Percentiles rank a stretch among this genome's conserved stretches.
phyloP scores from a whole-genome alignment of 2,888 invertebrate genomes.

The Leucoma salicis region DNA sequence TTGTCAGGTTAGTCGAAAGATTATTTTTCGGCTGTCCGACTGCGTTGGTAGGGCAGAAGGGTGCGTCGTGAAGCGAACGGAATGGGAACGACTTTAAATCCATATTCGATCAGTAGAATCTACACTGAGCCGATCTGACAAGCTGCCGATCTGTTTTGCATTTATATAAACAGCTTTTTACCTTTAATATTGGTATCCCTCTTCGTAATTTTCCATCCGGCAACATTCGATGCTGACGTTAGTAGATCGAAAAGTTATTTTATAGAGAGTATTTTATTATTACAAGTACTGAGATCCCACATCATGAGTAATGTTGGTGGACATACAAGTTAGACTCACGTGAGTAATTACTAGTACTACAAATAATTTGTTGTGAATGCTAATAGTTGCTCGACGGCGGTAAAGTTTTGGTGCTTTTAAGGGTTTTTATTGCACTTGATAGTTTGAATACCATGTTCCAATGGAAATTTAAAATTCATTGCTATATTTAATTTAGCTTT shows the following conservation, averaged over 20 bases:
- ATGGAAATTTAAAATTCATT: too few relatives aligned
- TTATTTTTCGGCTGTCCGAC: conserved; percentile 78
- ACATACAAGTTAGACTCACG: conserved; percentile 19
- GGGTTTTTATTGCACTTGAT: conserved; percentile 2
- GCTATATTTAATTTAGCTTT: too few relatives aligned
- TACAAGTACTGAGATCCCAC: conserved; percentile 18
- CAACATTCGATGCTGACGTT: conserved; percentile 15
- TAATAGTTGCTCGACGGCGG: conserved; percentile 16
- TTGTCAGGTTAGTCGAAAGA: conserved; percentile 47
- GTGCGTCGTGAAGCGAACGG: conserved; percentile 59
- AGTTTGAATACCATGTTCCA: neutral
- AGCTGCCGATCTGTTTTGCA: conserved; percentile 81
- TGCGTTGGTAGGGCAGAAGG: conserved; percentile 62
- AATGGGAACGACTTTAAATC: conserved; percentile 75
- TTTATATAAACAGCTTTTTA: conserved; percentile 80
- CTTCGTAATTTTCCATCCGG: conserved; percentile 37
- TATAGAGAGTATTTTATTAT: conserved; percentile 13
- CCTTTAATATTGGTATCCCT: conserved; percentile 61
- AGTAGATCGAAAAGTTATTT: conserved; percentile 6
- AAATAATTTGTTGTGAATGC: conserved; percentile 23
- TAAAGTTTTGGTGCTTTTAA: conserved; percentile 12
- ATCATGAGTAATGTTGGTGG: conserved; percentile 22
- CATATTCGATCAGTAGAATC: conserved; percentile 79
- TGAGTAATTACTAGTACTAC: too few relatives aligned
- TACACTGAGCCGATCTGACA: conserved; percentile 79